phyloP scores from a whole-genome alignment of 2,888 invertebrate species.

The Pollenia griseotomentosa region DNA sequence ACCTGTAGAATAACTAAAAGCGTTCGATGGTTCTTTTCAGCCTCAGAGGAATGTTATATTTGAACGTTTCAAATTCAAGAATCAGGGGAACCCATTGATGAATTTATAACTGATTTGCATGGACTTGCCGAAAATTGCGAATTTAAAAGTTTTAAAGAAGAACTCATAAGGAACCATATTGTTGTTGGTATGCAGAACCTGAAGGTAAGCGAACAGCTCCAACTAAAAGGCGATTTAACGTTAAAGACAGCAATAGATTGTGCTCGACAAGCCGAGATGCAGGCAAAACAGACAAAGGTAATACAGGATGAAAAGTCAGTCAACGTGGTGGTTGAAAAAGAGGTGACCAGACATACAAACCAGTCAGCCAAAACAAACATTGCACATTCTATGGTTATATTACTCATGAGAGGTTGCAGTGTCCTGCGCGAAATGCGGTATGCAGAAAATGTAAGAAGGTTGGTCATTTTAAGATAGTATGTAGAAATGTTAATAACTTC shows the following conservation, averaged over 20 bases:
- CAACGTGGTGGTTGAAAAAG: neutral
- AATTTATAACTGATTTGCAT: conserved; percentile 23
- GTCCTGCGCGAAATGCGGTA: neutral
- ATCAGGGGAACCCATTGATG: conserved; percentile 1
- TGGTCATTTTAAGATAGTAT: conserved; percentile 5
- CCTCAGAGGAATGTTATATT: conserved; percentile 12
- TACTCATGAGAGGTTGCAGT: conserved; percentile 7
- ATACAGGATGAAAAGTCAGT: conserved; percentile 4
- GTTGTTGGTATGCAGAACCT: conserved; percentile 24
- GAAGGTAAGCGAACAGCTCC: conserved; percentile 1
- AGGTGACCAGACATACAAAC: too few species aligned
- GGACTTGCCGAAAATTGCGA: conserved; percentile 31
- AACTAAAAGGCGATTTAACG: too few species aligned
- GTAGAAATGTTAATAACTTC: too few species aligned
- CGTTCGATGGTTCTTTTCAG: too few species aligned
- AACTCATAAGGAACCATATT: conserved; percentile 22
- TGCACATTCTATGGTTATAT: conserved; percentile 10
- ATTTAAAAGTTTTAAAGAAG: conserved; percentile 37
- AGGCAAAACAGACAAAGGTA: too few species aligned
- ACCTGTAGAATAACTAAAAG: too few species aligned
- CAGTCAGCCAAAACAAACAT: neutral
- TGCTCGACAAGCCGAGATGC: too few species aligned
- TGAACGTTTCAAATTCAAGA: conserved; percentile 23
- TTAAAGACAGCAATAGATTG: too few species aligned
- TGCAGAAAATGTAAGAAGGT: neutral